These are phyloP conservation scores for Zaprionus kolodkinae DNA, from an alignment of 1,140 invertebrate species.

Conservation along the genomic window DNA sequence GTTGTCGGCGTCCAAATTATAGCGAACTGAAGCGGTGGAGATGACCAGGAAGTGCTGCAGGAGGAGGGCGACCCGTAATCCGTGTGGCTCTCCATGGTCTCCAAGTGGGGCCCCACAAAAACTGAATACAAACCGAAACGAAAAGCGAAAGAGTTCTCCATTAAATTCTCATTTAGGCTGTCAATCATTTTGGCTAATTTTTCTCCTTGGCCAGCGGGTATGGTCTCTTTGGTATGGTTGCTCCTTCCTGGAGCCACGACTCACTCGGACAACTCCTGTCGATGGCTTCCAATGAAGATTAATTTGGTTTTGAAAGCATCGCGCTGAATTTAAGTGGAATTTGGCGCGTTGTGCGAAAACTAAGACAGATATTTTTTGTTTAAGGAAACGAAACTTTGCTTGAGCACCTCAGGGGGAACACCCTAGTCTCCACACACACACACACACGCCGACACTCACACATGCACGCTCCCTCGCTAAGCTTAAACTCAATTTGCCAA, in stretches of 20 bases:
- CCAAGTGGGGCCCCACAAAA: conserved; percentile 30
- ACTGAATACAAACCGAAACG: conserved; percentile 2
- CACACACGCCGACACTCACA: too few species aligned
- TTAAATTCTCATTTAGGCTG: conserved; percentile 83
- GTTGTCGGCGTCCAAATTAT: conserved; percentile 70
- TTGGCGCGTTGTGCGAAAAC: conserved; percentile 52
- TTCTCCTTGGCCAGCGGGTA: conserved; percentile 49
- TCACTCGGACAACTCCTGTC: conserved; percentile 51
- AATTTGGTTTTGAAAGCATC: conserved; percentile 73
- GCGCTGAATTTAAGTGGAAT: conserved; percentile 68
- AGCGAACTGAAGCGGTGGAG: conserved; percentile 37
- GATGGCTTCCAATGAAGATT: conserved; percentile 81
- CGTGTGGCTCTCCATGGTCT: neutral
- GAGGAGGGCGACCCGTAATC: neutral
- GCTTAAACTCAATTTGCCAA: conserved; percentile 78
- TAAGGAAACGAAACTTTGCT: conserved; percentile 2
- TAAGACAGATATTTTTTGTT: conserved; percentile 40
- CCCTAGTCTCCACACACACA: neutral
- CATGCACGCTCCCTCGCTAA: conserved; percentile 30
- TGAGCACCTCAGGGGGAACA: neutral
- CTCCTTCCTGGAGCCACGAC: neutral
- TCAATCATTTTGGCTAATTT: conserved; percentile 83
- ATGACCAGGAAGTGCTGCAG: conserved; percentile 7
- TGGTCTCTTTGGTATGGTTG: conserved; percentile 4
- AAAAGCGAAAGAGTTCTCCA: conserved; percentile 62